phyloP scores from a whole-genome alignment of 2,113 vertebrate species.

The Oxygymnocypris stewartii region DNA sequence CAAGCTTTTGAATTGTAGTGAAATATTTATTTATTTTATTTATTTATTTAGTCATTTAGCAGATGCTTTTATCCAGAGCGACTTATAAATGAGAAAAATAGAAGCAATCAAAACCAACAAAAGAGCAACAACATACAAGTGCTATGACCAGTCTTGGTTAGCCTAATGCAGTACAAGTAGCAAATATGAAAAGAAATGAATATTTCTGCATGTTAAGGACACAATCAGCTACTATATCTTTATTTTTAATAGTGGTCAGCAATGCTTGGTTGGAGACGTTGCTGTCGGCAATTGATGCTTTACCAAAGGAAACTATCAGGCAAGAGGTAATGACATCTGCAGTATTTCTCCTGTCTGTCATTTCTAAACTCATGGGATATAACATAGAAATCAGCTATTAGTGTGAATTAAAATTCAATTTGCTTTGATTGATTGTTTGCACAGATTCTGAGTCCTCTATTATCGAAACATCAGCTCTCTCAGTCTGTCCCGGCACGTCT shows the following conservation, averaged over 20 bases:
- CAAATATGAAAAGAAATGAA: no score
- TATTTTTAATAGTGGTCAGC: conserved; percentile 81
- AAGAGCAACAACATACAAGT: no score
- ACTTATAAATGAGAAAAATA: no score
- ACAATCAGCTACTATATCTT: background rate
- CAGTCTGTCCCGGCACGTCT: conserved; percentile 88
- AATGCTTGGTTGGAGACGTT: conserved; percentile 93
- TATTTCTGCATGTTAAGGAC: background rate
- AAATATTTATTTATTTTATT: no score
- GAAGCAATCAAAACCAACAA: no score
- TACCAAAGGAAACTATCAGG: conserved; percentile 90
- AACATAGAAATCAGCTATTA: background rate
- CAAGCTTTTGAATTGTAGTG: background rate
- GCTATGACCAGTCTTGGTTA: no score
- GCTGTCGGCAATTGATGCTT: conserved; percentile 84
- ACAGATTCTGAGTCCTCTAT: conserved; percentile 89
- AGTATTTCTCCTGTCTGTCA: background rate
- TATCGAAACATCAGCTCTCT: conserved; percentile 89
- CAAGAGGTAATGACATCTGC: conserved; percentile 82
- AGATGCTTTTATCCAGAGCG: no score
- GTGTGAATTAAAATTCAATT: background rate
- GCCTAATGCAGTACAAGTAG: no score
- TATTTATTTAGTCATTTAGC: no score
- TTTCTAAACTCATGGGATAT: background rate
- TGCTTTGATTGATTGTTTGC: conserved; percentile 49